Percentiles rank a stretch among this genome's conserved stretches.
Evolutionary conservation across 2,888 invertebrate genomes (phyloP).

Genomic region (Ecdyonurus torrentis): DNA sequence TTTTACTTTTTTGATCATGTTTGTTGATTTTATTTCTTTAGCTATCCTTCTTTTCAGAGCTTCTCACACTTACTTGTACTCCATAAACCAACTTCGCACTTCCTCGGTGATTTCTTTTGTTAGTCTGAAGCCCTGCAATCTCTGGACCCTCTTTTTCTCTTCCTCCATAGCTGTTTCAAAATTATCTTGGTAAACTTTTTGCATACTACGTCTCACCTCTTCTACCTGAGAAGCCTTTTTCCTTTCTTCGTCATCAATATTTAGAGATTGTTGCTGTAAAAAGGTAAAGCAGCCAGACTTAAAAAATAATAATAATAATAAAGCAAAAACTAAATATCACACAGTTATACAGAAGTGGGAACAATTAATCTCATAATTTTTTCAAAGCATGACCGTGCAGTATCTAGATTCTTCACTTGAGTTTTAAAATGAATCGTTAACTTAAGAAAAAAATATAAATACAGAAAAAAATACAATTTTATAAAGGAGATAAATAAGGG

Average conservation of each 20-base stretch:
- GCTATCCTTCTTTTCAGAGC: no score
- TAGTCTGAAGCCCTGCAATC: not conserved
- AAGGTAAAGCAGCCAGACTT: not conserved
- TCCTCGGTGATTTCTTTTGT: conserved; percentile 64
- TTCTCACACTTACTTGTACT: conserved; percentile 44
- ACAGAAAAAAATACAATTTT: no score
- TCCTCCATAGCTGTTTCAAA: not conserved
- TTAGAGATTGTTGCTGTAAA: not conserved
- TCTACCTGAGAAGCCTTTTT: not conserved
- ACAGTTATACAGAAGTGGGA: no score
- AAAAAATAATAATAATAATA: not conserved
- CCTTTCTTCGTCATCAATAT: not conserved
- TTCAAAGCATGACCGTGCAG: no score
- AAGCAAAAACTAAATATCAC: no score
- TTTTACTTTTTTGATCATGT: no score
- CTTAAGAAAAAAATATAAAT: no score
- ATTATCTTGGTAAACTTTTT: not conserved
- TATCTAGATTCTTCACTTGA: no score
- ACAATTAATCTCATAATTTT: no score
- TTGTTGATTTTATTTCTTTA: no score
- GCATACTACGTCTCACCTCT: not conserved
- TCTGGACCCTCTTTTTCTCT: not conserved
- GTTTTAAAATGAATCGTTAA: no score
- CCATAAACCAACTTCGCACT: conserved; percentile 71
- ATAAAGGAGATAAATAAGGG: no score